These are phyloP conservation scores for Taxidea taxus DNA, from an alignment of 2,113 vertebrate genomes.

Conservation along the genomic window DNA sequence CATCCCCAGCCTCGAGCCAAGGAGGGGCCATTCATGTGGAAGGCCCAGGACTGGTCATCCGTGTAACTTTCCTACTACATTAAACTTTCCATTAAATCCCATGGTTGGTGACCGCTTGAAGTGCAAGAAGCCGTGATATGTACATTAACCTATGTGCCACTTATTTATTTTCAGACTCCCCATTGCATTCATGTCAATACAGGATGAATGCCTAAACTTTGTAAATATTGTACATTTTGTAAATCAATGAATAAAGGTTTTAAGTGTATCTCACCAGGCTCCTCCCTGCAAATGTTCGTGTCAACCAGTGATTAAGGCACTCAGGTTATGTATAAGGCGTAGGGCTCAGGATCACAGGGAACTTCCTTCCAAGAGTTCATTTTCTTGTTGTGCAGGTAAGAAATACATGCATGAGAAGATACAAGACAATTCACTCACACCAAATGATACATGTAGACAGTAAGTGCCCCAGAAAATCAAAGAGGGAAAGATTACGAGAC, in stretches of 20 bases:
- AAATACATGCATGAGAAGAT: not conserved
- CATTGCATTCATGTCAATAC: constrained; percentile 34
- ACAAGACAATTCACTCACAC: not conserved
- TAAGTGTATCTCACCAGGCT: constrained; percentile 59
- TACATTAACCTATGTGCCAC: constrained; percentile 50
- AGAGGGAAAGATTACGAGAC: not conserved
- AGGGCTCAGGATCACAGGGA: not conserved
- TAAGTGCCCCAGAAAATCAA: constrained; percentile 22
- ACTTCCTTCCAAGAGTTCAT: not conserved
- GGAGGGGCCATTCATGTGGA: not conserved
- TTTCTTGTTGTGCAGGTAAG: not conserved
- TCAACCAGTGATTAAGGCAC: not conserved
- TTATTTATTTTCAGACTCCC: constrained; percentile 74
- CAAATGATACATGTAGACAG: not conserved
- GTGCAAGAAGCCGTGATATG: constrained; percentile 42
- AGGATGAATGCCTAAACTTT: constrained; percentile 64
- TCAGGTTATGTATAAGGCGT: not conserved
- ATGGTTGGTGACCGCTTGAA: constrained; percentile 5
- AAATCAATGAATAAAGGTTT: constrained; percentile 76
- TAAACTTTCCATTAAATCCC: constrained; percentile 43
- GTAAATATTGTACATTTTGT: constrained; percentile 78
- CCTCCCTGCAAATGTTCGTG: not conserved
- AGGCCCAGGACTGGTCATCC: constrained; percentile 22
- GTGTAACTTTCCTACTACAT: constrained; percentile 44
- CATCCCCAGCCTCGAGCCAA: not conserved